phyloP scores from a whole-genome alignment of 2,888 invertebrate species.

The Cataglyphis albicans region DNA sequence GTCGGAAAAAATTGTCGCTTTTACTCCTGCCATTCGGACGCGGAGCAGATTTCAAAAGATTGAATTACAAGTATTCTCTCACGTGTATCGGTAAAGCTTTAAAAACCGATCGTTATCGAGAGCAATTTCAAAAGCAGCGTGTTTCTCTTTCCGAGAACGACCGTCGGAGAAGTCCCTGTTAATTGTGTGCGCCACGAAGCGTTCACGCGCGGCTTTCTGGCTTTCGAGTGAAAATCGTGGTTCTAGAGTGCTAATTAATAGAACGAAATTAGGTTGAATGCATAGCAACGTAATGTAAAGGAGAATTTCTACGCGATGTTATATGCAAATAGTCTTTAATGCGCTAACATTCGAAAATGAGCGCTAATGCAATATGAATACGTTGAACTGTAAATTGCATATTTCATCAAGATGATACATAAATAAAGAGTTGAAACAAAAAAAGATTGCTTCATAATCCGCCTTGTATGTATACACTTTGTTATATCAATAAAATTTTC shows the following conservation, averaged over 20 bases:
- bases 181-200: conserved; percentile 45
- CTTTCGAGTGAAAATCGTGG: conserved; percentile 47
- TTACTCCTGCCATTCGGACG: neutral
- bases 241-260: conserved; percentile 58
- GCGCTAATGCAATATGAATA: neutral
- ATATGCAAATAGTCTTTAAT: neutral
- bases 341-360: neutral
- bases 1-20: conserved; percentile 34
- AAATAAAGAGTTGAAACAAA: neutral
- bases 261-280: conserved; percentile 58
- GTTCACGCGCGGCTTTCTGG: conserved; percentile 37
- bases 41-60: neutral
- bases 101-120: neutral
- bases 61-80: neutral
- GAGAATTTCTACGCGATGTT: conserved; percentile 22
- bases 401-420: neutral
- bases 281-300: conserved; percentile 23
- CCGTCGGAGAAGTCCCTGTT: conserved; percentile 3
- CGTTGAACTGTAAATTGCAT: neutral
- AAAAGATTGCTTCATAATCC: neutral
- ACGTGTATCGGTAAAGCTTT: neutral
- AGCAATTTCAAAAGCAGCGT: conserved; percentile 37
- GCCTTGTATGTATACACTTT: neutral
- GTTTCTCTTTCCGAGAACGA: conserved; percentile 16
- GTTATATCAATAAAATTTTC: neutral